Base-by-base conservation (phyloP, 2,888 invertebrate species). In the Dynastes tityus region DNA sequence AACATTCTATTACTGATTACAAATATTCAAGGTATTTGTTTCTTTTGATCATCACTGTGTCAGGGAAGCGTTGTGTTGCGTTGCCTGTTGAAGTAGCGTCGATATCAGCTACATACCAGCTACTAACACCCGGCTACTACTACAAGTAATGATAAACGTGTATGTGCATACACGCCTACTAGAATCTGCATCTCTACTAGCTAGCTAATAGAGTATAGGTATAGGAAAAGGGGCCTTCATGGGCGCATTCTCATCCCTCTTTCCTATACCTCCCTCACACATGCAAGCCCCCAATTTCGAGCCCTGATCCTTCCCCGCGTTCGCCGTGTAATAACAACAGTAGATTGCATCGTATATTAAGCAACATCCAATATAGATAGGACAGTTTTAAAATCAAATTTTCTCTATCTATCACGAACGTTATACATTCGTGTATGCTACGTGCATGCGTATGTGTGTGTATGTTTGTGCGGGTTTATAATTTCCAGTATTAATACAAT, bases 381-480 rank as follows among this genome's bases (percentile, higher is more conserved):
- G 88, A 88, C 88, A 88, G 88, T 88, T 89, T 89, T 89, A 89
- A 89, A 89, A 89, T 89, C 88, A 88, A 88, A 89, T 89, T 89
- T 88, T 88, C 88, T 88, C 87, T 88, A 88, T 88, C 88, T 87
- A 88, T 88, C 88, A 88, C 86, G 86, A n/a, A 49, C 45, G 67
- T 22, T 63, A 29, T 45, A 45, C 45, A 1, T 32, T 32, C 32
- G 45, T 45, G 45, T 45, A 11, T 11, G 9, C 0, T 45, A 45
- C 45, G 11, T 45, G 45, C 45, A 45, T 9, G 11, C 45, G 45
- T 45, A 45, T 11, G 45, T 45, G 8, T 45, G 45, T 45, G 45
- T 11, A 8, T 45, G 45, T 45, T 45, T 84, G 87, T 86, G 87
- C 86, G 87, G 73, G 87, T 87, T 87, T 88, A 88, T 88, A 88